These are phyloP conservation scores for Cheilosia urbana DNA, from an alignment of 2,888 invertebrate genomes.

Conservation along the genomic window DNA sequence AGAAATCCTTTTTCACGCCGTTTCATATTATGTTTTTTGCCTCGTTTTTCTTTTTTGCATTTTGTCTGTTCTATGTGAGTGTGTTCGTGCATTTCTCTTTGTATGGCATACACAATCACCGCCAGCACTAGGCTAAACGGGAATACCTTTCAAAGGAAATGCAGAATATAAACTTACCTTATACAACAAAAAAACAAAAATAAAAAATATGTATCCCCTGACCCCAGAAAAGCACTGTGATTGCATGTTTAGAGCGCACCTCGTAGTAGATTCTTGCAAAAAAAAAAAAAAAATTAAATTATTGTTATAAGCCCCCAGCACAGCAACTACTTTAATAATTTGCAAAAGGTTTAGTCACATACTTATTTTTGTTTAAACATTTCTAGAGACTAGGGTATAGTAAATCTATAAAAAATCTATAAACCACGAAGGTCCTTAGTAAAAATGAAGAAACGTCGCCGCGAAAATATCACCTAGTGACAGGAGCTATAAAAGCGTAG, in stretches of 20 bases:
- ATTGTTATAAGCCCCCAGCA: constrained; percentile 60
- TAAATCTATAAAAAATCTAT: constrained; percentile 5
- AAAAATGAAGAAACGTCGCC: not conserved
- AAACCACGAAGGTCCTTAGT: constrained; percentile 17
- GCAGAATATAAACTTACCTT: constrained; percentile 62
- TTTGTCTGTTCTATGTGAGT: constrained; percentile 16
- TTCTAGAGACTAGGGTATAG: constrained; percentile 39
- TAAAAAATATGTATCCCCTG: constrained; percentile 55
- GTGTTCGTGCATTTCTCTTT: constrained; percentile 44
- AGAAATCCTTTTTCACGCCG: constrained; percentile 58
- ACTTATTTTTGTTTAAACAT: constrained; percentile 17
- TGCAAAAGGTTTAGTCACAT: constrained; percentile 38
- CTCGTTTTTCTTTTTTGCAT: constrained; percentile 35
- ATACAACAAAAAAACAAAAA: constrained; percentile 29
- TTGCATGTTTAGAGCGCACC: constrained; percentile 74
- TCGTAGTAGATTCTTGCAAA: constrained; percentile 64
- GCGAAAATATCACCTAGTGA: constrained; percentile 11
- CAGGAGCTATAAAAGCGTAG: constrained; percentile 14
- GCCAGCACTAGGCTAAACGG: constrained; percentile 41
- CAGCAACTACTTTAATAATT: constrained; percentile 50
- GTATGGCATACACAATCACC: constrained; percentile 59
- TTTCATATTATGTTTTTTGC: constrained; percentile 17
- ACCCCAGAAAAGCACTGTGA: constrained; percentile 62
- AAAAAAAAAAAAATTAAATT: constrained; percentile 37
- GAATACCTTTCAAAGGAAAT: constrained; percentile 62